phyloP scores from a whole-genome alignment of 1,140 invertebrate genomes.

The Ptiloglossa arizonensis region DNA sequence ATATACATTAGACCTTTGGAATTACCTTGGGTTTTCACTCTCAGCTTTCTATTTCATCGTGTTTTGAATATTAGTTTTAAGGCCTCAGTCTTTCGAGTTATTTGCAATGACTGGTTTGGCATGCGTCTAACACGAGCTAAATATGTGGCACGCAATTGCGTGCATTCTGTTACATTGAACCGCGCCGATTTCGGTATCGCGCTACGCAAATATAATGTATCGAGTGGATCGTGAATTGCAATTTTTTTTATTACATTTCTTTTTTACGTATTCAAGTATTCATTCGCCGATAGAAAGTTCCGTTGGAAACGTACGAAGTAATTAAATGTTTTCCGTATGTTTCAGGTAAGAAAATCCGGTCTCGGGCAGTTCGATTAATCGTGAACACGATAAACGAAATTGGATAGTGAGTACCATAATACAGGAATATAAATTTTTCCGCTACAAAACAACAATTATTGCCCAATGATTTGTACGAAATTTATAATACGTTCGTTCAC shows the following conservation, averaged over 20 bases:
- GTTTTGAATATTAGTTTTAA: no score
- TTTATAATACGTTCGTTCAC: no score
- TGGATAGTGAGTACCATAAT: no score
- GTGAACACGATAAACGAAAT: background rate
- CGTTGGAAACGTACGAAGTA: background rate
- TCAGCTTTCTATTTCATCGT: no score
- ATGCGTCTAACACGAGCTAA: background rate
- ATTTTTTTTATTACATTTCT: background rate
- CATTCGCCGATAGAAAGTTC: background rate
- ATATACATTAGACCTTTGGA: background rate
- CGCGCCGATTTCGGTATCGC: background rate
- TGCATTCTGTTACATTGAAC: background rate
- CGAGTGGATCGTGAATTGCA: background rate
- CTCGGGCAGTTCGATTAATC: background rate
- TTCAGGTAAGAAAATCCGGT: background rate
- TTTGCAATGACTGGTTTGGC: background rate
- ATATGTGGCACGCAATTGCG: background rate
- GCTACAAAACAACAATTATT: no score
- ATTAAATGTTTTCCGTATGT: background rate
- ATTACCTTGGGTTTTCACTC: background rate
- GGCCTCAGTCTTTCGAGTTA: no score
- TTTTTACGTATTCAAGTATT: no score
- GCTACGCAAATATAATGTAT: background rate
- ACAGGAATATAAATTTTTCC: no score
- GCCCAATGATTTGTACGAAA: no score